Evolutionary conservation across 2,797 vertebrate genomes (phyloP), one percentile per base, ranked within the genome.

Genomic region (Rhinogobio ventralis): DNA sequence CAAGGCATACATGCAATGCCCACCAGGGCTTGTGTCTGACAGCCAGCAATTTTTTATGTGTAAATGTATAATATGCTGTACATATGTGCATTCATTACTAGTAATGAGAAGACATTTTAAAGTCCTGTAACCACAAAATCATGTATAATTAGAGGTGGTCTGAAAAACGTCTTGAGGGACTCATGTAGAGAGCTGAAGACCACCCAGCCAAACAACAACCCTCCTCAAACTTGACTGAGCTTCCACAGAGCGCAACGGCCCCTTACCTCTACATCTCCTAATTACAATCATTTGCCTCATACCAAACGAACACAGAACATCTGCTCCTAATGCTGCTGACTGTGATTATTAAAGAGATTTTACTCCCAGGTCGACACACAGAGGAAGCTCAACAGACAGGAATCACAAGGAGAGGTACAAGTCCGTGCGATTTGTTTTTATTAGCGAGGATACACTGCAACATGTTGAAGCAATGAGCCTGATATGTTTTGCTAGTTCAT

Each of bases 271-370:
- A 64, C 53, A 51, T 74, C 66, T 87, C 64, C 79, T 81, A 87
- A 87, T 87, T 87, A 85, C 83, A 82, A 87, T 87, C 23, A 78
- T 85, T 85, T 85, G 36, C 62, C 55, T 77, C 51, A 64, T 71
- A 72, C 79, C 55, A 19, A 87, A 87, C 23, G 67, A 85, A 82
- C 82, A 68, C 55, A 28, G 42, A 78, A 81, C 86, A 87, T 87
- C 86, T 87, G 86, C 67, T 72, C 66, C 64, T 71, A 81, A 87
- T 84, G 45, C 82, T 76, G 78, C 53, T 69, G 51, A 83, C 81
- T 84, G 62, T 39, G 86, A 85, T 87, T 82, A 87, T 85, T 85
- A 82, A 68, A 6, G 25, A 85, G 79, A 82, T 82, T 81, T 62
- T 49, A 68, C 77, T 87, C 78, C 45, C 66, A 49, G 60, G 39